Evolutionary conservation across 2,888 invertebrate species (phyloP).

Genomic region (Dascillus cervinus): DNA sequence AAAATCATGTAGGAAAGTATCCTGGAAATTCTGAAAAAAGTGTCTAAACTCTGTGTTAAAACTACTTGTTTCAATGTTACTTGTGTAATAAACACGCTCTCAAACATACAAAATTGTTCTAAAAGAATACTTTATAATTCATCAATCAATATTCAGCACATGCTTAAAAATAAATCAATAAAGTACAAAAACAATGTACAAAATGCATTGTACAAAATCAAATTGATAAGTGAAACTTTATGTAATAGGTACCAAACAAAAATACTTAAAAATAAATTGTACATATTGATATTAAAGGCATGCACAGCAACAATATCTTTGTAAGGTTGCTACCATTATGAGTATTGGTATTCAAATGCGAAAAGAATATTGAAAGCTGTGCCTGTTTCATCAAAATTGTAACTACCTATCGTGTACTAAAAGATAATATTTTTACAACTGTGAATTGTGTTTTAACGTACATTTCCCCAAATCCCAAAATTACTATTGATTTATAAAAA

Average conservation of each 20-base stretch:
- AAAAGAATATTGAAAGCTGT: conserved; percentile 15
- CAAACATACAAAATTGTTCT: conserved; percentile 7
- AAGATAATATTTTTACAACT: too few species aligned
- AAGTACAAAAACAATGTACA: too few species aligned
- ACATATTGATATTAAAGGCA: conserved; percentile 7
- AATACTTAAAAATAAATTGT: too few species aligned
- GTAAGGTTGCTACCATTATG: conserved; percentile 11
- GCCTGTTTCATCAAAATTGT: conserved; percentile 17
- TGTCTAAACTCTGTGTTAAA: conserved; percentile 18
- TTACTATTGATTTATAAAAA: too few species aligned
- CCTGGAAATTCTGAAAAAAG: conserved; percentile 22
- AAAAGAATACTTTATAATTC: conserved; percentile 2
- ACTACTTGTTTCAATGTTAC: conserved; percentile 13
- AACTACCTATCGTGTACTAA: too few species aligned
- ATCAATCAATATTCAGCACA: conserved; percentile 4
- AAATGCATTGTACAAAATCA: too few species aligned
- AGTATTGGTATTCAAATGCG: conserved; percentile 71
- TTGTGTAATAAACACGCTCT: conserved; percentile 12
- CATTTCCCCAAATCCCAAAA: too few species aligned
- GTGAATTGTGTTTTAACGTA: too few species aligned
- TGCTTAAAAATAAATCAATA: too few species aligned
- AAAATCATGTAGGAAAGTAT: conserved; percentile 15
- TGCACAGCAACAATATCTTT: conserved; percentile 11
- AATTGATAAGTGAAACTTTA: background rate
- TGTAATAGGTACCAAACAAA: conserved; percentile 1